These are phyloP conservation scores for Aphrocallistes beatrix DNA, from an alignment of 37 sponge, comb jelly and placozoan species.

Conservation along the genomic window DNA sequence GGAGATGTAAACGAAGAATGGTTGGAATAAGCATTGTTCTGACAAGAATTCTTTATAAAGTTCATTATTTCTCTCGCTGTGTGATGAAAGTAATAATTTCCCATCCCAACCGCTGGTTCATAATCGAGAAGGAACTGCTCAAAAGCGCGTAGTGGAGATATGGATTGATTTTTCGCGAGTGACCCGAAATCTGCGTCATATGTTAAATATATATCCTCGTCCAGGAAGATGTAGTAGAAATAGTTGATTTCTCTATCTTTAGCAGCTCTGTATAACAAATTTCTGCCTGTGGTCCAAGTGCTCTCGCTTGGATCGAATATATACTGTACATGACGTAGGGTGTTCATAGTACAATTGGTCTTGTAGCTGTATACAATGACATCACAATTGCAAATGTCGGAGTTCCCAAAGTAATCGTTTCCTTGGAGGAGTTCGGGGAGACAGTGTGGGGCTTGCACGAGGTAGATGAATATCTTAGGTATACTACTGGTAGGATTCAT, in stretches of 20 bases:
- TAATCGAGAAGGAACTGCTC: background rate
- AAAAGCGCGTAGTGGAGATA: background rate
- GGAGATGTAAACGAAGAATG: too few species aligned
- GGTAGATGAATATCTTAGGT: too few species aligned
- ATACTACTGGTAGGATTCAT: too few species aligned
- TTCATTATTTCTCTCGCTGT: too few species aligned
- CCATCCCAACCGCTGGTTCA: conserved; percentile 19
- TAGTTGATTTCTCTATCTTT: background rate
- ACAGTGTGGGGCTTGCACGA: too few species aligned
- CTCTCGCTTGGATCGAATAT: background rate
- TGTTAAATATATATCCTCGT: background rate
- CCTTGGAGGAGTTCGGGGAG: too few species aligned
- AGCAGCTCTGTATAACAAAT: background rate
- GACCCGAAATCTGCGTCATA: too few species aligned
- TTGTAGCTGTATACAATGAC: background rate
- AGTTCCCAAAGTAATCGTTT: too few species aligned
- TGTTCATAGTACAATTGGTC: background rate
- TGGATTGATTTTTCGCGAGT: too few species aligned
- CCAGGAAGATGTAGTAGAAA: conserved; percentile 17
- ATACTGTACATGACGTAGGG: background rate
- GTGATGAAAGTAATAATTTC: too few species aligned
- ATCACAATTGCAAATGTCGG: background rate
- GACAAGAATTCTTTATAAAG: too few species aligned
- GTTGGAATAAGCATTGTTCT: too few species aligned
- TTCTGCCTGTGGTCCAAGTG: conserved; percentile 17